Evolutionary conservation across 2,888 invertebrate genomes (phyloP), one percentile per base, ranked within the genome.

Genomic region (Heliconius cydno): DNA sequence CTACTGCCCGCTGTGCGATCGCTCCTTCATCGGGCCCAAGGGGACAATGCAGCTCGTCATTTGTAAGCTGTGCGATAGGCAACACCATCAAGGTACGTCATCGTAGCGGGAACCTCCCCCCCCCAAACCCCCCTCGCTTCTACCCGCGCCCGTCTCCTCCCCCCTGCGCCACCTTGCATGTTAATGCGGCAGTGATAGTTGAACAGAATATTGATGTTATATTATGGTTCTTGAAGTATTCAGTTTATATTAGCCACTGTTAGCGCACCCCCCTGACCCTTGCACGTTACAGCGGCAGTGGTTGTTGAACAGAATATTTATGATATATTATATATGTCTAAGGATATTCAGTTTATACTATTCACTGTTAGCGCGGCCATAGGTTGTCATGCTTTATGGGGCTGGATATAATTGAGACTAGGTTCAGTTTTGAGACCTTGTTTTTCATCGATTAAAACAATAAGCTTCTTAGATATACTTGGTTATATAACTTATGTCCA

Each of bases 1-100:
- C 92, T 96, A 96, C 96, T 97, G 96, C 94, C 96, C 96, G 89
- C 95, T 96, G 91, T 97, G 96, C 95, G 96, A 96, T 89, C 96
- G 96, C 93, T 96, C 96, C 93, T 96, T 96, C 95, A 95, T 96
- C 95, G 96, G 96, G 88, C 95, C 95, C 91, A 96, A 96, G 94
- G 96, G 96, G 92, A 96, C 96, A 90, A 96, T 96, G 95, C 96
- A 96, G 92, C 95, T 95, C 92, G 95, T 95, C 94, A 95, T 95
- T 88, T 95, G 95, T 94, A 95, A 94, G 87, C 94, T 95, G 90
- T 95, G 95, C 94, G 95, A 95, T 95, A 94, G 95, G 92, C 95
- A 95, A 90, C 94, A 93, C 88, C 95, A 95, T 90, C 95, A 95
- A 95, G 95, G 95, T 95, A 94, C 92, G 95, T 94, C 91, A 89